Base-by-base conservation (phyloP, 2,888 invertebrate genomes). In the Stenodera caucasica region DNA sequence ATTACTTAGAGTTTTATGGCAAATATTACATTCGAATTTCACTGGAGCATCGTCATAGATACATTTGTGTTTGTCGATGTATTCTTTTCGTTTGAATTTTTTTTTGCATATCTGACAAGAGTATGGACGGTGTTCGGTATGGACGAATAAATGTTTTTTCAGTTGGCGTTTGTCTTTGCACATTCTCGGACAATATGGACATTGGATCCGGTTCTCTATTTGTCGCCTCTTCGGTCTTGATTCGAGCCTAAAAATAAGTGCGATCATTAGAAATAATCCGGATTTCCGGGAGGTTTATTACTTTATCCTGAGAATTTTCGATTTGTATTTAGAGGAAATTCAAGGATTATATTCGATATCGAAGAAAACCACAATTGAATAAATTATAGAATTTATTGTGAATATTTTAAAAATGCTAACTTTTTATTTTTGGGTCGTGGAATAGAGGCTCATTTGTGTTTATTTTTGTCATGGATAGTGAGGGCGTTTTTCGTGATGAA, bases 401-500 rank as follows among this genome's bases (percentile, higher is more conserved):
- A n/a, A n/a, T n/a, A n/a, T n/a, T n/a, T n/a, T n/a, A n/a, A n/a
- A n/a, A n/a, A n/a, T n/a, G n/a, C n/a, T n/a, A n/a, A n/a, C n/a
- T n/a, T n/a, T n/a, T n/a, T n/a, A n/a, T n/a, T n/a, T n/a, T n/a
- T n/a, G n/a, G n/a, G n/a, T n/a, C n/a, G n/a, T n/a, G n/a, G n/a
- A n/a, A n/a, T 26, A 26, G 26, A 26, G 7, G 4, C 3, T 30
- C 8, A 30, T 30, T 30, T 7, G 7, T 30, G 9, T 26, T 30
- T 9, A 30, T 14, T 40, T 40, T 40, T 12, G 12, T 8, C 2
- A 40, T 40, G 50, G 11, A 21, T 26, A 23, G 35, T 8, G 6
- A 14, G 40, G 4, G 18, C 12, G 60, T 30, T n/a, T 59, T 58
- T 23, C 45, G 45, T 1, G 50, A 55, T 9, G 53, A 63, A 63